Evolutionary conservation across 2,113 vertebrate genomes (phyloP).

Genomic region (Chamaea fasciata): DNA sequence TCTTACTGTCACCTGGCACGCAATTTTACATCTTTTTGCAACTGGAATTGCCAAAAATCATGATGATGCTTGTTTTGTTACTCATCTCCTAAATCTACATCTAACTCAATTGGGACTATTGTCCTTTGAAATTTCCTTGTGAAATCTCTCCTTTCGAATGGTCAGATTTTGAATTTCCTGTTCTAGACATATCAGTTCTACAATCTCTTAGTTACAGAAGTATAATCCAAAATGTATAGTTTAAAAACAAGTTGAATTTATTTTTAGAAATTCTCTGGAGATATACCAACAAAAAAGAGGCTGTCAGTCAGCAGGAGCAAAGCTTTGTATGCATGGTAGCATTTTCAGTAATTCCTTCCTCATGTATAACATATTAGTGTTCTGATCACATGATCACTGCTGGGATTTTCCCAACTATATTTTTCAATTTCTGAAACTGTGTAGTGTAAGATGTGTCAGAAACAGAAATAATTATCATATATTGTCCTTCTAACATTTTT

Average conservation of each 20-base stretch:
- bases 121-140: background rate
- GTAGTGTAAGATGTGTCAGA: background rate
- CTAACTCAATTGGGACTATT: background rate
- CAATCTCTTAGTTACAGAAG: background rate
- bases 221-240: background rate
- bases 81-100: background rate
- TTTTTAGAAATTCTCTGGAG: background rate
- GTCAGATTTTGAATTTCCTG: background rate
- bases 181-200: background rate
- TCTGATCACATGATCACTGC: background rate
- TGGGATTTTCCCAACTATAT: background rate
- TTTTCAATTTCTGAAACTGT: background rate
- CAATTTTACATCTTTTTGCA: background rate
- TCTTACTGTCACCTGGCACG: background rate
- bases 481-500: background rate
- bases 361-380: background rate
- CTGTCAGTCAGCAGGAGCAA: background rate
- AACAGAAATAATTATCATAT: background rate
- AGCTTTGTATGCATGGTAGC: background rate
- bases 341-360: background rate
- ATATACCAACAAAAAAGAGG: background rate
- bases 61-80: background rate
- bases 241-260: background rate
- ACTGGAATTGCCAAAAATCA: background rate
- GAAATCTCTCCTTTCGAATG: background rate